These are phyloP conservation scores for Heteractis magnifica DNA, from an alignment of 92 coral and sea anemone genomes.

Conservation along the genomic window DNA sequence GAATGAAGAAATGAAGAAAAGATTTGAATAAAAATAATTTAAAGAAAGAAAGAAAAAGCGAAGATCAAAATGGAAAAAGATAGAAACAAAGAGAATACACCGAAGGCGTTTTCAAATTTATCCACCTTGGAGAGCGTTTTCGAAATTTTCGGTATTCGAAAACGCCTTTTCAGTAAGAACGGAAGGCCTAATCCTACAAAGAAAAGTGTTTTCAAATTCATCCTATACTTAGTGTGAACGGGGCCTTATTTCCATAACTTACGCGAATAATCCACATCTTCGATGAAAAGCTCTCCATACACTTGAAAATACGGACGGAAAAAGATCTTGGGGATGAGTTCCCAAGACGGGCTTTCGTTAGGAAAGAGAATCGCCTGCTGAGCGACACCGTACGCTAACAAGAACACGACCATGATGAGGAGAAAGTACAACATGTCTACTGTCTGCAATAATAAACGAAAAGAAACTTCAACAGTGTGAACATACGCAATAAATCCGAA, in stretches of 20 bases:
- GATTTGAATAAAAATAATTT: too few species aligned
- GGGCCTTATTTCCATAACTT: neutral
- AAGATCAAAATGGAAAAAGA: too few species aligned
- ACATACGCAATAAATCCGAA: neutral
- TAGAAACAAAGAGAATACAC: too few species aligned
- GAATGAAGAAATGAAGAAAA: neutral
- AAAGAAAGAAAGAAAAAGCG: too few species aligned
- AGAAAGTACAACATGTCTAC: slow-evolving; percentile 78
- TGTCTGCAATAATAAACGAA: slow-evolving; percentile 41
- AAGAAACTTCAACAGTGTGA: neutral
- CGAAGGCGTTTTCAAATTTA: too few species aligned
- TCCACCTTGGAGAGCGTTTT: too few species aligned
- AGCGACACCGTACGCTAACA: slow-evolving; percentile 82
- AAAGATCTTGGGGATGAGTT: slow-evolving; percentile 58
- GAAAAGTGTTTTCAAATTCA: too few species aligned
- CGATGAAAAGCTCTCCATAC: slow-evolving; percentile 81
- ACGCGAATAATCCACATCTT: slow-evolving; percentile 39
- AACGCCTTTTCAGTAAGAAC: too few species aligned
- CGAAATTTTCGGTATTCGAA: too few species aligned
- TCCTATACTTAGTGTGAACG: too few species aligned
- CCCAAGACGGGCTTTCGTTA: slow-evolving; percentile 57
- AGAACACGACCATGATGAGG: slow-evolving; percentile 74
- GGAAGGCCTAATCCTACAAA: neutral
- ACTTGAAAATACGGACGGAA: slow-evolving; percentile 85
- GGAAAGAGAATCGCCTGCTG: slow-evolving; percentile 81